These are phyloP conservation scores for Troides oblongomaculatus DNA, from an alignment of 2,888 invertebrate genomes.

Conservation along the genomic window DNA sequence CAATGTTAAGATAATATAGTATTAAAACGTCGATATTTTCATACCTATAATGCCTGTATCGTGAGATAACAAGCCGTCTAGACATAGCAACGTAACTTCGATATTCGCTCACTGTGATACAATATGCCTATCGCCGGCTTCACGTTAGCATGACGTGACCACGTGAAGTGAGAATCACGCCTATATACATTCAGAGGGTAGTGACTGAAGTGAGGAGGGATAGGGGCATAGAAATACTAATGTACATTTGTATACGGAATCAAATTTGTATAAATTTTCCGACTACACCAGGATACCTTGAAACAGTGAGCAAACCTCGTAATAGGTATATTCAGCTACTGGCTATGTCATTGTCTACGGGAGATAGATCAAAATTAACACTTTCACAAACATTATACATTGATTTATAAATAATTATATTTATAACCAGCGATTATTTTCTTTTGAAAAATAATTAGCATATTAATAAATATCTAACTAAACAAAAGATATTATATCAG, in stretches of 20 bases:
- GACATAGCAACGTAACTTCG: constrained; percentile 9
- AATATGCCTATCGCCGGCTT: neutral
- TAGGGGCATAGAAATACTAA: neutral
- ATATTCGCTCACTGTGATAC: constrained; percentile 16
- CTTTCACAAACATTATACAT: too few relatives aligned
- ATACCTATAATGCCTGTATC: neutral
- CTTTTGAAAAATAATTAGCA: too few relatives aligned
- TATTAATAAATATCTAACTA: too few relatives aligned
- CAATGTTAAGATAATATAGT: neutral
- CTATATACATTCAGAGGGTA: neutral
- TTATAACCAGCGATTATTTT: too few relatives aligned
- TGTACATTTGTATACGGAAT: neutral
- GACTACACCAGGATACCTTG: too few relatives aligned
- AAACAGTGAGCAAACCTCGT: too few relatives aligned
- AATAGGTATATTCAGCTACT: too few relatives aligned
- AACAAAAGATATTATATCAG: too few relatives aligned
- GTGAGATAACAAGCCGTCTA: constrained; percentile 10
- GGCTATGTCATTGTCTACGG: too few relatives aligned
- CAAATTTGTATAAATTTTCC: too few relatives aligned
- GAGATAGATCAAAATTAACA: too few relatives aligned
- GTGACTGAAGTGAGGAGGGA: neutral
- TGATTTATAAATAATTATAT: too few relatives aligned
- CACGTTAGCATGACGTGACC: neutral
- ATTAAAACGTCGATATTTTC: neutral
- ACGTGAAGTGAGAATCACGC: neutral